Percentiles rank a stretch among this genome's conserved stretches.
Conservation (phyloP, 1,140 invertebrate species). For the Zophobas morio region DNA sequence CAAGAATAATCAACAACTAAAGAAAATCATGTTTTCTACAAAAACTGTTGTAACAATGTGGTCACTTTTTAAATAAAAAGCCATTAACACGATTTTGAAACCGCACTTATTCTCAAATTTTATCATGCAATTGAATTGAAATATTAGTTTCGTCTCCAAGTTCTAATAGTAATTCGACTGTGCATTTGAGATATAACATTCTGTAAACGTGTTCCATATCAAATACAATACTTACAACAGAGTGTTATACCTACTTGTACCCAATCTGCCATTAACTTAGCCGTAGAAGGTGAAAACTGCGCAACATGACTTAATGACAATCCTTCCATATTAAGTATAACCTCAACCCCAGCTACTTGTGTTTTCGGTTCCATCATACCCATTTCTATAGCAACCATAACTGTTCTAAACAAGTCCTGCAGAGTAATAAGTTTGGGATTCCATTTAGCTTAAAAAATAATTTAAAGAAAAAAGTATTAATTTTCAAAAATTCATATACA, state of each 20-base stretch:
- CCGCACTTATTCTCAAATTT: too few relatives aligned
- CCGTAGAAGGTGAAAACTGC: constrained; percentile 81
- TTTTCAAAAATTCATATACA: constrained; percentile 55
- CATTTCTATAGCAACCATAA: constrained; percentile 74
- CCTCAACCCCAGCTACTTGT: constrained; percentile 75
- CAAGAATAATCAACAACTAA: too few relatives aligned
- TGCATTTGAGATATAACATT: too few relatives aligned
- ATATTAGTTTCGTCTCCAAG: too few relatives aligned
- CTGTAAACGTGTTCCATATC: not conserved
- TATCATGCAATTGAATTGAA: too few relatives aligned
- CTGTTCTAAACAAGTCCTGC: constrained; percentile 73
- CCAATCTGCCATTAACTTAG: constrained; percentile 75
- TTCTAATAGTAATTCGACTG: too few relatives aligned
- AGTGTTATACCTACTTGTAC: constrained; percentile 72
- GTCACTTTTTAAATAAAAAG: too few relatives aligned
- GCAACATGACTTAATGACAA: constrained; percentile 77
- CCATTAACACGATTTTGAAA: too few relatives aligned
- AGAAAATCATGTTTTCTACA: too few relatives aligned
- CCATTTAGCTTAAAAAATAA: constrained; percentile 72
- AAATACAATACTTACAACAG: not conserved
- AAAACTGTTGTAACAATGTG: too few relatives aligned
- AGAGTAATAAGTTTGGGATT: constrained; percentile 74
- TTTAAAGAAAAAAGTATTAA: not conserved
- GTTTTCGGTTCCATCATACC: constrained; percentile 76
- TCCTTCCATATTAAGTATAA: constrained; percentile 80